These are phyloP conservation scores for Lagenorhynchus albirostris DNA, from an alignment of 2,113 vertebrate genomes.

Conservation along the genomic window DNA sequence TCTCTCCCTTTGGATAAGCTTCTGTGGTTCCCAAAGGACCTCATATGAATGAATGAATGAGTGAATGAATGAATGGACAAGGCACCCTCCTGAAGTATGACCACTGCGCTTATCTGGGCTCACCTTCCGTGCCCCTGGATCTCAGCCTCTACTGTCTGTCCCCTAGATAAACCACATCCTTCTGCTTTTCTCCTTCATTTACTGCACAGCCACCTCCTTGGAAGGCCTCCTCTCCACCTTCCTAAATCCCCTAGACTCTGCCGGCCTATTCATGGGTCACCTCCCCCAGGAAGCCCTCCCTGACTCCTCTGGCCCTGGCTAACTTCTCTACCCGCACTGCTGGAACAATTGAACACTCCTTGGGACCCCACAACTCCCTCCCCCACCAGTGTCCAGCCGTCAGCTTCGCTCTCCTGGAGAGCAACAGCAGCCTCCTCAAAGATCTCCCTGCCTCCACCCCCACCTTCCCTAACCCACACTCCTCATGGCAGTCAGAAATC, in stretches of 20 bases:
- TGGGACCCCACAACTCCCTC: background rate
- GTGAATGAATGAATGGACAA: background rate
- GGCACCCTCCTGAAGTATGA: background rate
- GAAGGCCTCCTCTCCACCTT: background rate
- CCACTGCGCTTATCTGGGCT: background rate
- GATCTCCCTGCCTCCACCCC: background rate
- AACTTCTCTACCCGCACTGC: background rate
- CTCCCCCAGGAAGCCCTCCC: background rate
- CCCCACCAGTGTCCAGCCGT: background rate
- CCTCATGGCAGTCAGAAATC: background rate
- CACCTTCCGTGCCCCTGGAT: background rate
- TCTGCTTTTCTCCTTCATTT: background rate
- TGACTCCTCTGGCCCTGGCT: background rate
- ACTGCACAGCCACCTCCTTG: background rate
- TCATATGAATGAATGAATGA: background rate
- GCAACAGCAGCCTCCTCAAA: background rate
- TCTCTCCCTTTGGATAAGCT: background rate
- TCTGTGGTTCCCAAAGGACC: background rate
- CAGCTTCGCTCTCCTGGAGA: background rate
- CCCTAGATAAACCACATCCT: background rate
- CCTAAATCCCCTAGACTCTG: background rate
- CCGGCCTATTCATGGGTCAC: background rate
- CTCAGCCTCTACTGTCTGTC: background rate
- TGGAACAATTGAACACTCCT: background rate
- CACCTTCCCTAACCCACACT: background rate